Evolutionary conservation across 2,888 invertebrate species (phyloP).

Genomic region (Spatulosminthurus flaviceps): DNA sequence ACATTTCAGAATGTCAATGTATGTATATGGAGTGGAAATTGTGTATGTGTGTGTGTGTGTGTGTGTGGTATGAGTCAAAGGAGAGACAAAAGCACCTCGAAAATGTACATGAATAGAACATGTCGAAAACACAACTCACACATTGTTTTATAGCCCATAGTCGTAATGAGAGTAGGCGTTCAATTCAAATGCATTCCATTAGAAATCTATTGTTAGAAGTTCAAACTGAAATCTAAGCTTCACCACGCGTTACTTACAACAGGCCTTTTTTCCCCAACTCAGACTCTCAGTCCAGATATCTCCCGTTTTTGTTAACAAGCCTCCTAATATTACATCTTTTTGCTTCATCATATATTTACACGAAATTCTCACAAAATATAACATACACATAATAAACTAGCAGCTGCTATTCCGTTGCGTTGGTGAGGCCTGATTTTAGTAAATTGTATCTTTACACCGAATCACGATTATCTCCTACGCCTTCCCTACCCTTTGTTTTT

Average conservation of each 20-base stretch:
- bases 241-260: not conserved
- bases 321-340: not conserved
- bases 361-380: not conserved
- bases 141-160: constrained; percentile 45
- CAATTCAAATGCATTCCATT: constrained; percentile 47
- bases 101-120: constrained; percentile 48
- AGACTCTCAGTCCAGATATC: not conserved
- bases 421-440: not conserved
- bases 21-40: constrained; percentile 14
- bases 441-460: not conserved
- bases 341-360: not conserved
- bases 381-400: not conserved
- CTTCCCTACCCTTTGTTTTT: not conserved
- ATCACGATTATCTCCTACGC: constrained; percentile 18
- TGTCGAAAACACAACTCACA: constrained; percentile 49
- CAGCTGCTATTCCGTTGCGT: not conserved
- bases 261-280: not conserved
- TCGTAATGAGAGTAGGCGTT: constrained; percentile 49
- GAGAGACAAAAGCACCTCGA: constrained; percentile 43
- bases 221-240: constrained; percentile 42
- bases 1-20: constrained; percentile 27
- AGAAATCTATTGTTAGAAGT: constrained; percentile 47
- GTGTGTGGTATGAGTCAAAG: constrained; percentile 23
- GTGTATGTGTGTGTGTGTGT: constrained; percentile 27
- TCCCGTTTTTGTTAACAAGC: constrained; percentile 1